Evolutionary conservation across 2,797 vertebrate genomes (phyloP).

Genomic region (Eupleurogrammus muticus): DNA sequence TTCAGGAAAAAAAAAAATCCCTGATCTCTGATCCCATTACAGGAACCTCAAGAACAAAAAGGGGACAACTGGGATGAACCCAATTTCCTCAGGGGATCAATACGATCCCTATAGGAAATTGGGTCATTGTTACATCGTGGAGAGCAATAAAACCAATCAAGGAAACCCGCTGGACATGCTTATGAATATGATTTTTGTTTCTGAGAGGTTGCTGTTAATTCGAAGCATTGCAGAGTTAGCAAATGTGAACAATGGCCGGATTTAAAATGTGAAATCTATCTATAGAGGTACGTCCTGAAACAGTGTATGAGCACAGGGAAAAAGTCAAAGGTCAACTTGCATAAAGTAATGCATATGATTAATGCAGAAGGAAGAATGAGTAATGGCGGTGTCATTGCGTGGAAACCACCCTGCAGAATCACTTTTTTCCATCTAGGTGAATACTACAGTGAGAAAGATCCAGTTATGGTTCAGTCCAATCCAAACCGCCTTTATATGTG

Average conservation of each 20-base stretch:
- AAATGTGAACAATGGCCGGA: slow-evolving; percentile 5
- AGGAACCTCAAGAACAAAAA: slow-evolving; percentile 40
- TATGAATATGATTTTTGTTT: slow-evolving; percentile 28
- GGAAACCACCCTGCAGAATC: slow-evolving; percentile 25
- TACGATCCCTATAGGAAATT: slow-evolving; percentile 52
- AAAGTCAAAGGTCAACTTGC: slow-evolving; percentile 16
- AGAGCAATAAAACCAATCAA: slow-evolving; percentile 20
- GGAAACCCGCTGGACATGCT: slow-evolving; percentile 20
- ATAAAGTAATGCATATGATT: slow-evolving; percentile 25
- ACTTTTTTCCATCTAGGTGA: slow-evolving; percentile 22
- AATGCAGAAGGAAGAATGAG: slow-evolving; percentile 29
- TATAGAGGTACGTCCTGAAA: not conserved
- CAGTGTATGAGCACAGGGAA: not conserved
- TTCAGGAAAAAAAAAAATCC: slow-evolving; percentile 47
- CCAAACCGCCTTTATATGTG: slow-evolving; percentile 21
- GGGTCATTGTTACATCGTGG: slow-evolving; percentile 45
- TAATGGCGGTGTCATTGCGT: slow-evolving; percentile 22
- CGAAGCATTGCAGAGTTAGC: slow-evolving; percentile 31
- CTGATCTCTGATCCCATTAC: slow-evolving; percentile 35
- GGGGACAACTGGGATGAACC: slow-evolving; percentile 42
- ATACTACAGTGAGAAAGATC: slow-evolving; percentile 24
- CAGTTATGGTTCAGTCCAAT: slow-evolving; percentile 7
- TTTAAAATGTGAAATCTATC: slow-evolving; percentile 13
- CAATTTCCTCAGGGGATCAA: slow-evolving; percentile 60
- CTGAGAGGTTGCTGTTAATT: no score